Evolutionary conservation across 2,797 vertebrate genomes (phyloP).

Genomic region (Ciconia nigra): DNA sequence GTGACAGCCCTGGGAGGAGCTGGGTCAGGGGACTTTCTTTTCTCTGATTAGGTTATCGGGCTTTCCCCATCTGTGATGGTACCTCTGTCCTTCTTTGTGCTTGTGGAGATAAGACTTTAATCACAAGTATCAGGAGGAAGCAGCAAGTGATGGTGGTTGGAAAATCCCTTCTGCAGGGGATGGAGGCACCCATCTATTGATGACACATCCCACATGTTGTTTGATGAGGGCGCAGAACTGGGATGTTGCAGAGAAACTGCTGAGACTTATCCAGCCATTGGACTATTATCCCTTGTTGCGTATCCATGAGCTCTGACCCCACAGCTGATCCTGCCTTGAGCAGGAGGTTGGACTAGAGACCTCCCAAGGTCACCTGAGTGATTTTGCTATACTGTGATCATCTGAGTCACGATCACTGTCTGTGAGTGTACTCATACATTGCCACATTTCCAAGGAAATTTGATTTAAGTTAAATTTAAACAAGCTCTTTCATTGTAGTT

Average conservation of each 20-base stretch:
- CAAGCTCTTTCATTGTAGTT: not conserved
- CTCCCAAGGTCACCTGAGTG: not conserved
- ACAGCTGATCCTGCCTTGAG: not conserved
- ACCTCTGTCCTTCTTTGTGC: not conserved
- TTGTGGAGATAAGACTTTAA: not conserved
- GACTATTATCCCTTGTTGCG: not conserved
- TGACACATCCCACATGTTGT: not conserved
- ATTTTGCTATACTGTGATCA: not conserved
- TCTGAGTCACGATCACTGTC: not conserved
- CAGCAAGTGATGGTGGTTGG: not conserved
- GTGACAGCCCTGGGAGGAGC: not conserved
- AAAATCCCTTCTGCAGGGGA: not conserved
- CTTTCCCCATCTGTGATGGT: not conserved
- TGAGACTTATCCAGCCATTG: not conserved
- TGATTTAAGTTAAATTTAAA: constrained; percentile 15
- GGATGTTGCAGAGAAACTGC: not conserved
- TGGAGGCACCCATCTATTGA: not conserved
- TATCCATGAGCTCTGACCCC: not conserved
- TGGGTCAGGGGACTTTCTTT: not conserved
- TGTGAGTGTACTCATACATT: not conserved
- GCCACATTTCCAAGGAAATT: not conserved
- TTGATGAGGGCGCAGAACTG: not conserved
- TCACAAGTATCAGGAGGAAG: not conserved
- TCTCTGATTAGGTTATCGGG: not conserved
- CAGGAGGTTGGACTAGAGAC: not conserved